Base-by-base conservation (phyloP, 1,140 invertebrate species). In the Trissolcus basalis region DNA sequence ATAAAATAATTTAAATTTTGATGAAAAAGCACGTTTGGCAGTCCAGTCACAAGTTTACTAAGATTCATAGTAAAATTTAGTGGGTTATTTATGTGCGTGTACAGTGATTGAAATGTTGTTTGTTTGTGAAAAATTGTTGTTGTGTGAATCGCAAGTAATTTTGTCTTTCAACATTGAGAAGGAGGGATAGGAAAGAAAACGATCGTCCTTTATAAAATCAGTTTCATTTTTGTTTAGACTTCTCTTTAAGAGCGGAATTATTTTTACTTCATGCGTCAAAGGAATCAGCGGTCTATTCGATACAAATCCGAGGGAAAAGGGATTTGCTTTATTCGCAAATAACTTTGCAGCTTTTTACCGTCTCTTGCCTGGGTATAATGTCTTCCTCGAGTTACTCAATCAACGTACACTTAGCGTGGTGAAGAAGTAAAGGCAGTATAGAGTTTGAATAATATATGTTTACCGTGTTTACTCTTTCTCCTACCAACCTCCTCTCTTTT, bases 261-360 rank as follows among this genome's bases (percentile, higher is more conserved):
- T 56, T 56, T 44, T 70, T 50, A 47, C 39, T 33, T 55, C 36
- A 50, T 43, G 56, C 19, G 33, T 60, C 43, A 55, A 61, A 61
- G 50, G 36, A 63, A 71, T 71, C 58, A 70, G 51, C 36, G 16
- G 58, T 51, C 47, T 51, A 63, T 71, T 63, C 54, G 69, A 64
- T 53, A 64, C 49, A 64, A 72, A 72, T 72, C 53, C 47, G 49
- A 19, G 47, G 59, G 64, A 64, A 32, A 60, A 48, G n/a, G 43
- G 70, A 59, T 73, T 73, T 54, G 41, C 44, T 49, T 73, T 48
- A 72, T 64, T 72, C 60, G 69, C 55, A 73, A 73, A 73, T 65
- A 73, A 65, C 48, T 60, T 54, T 9, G 27, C 32, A 32, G 48
- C 35, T 59, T 64, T 72, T 47, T 64, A 72, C 54, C 41, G 47